Base-by-base conservation (phyloP, 2,797 vertebrate species). In the Myoxocephalus aenaeus region DNA sequence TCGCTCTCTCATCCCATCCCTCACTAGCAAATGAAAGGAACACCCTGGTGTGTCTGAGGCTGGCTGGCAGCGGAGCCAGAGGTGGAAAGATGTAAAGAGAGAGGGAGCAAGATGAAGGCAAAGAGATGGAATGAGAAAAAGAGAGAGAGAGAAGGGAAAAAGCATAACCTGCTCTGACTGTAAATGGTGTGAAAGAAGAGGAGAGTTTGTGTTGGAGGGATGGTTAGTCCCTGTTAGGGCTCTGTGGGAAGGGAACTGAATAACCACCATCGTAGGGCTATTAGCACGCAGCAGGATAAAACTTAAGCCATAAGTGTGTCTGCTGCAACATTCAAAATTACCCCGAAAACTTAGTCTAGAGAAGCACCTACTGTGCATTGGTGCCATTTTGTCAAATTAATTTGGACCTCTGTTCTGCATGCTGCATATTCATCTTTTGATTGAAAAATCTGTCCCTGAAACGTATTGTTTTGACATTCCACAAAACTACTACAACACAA, bases 21-120 rank as follows among this genome's bases (percentile, higher is more conserved):
- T 88, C 88, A 81, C 78, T 80, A 80, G 81, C 73, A 88, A 93
- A 92, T 93, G 87, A 93, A 93, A 92, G 91, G 85, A 91, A 91
- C 93, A 89, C 88, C 91, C 91, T 89, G 87, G 85, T 86, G 89
- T 78, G 87, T 92, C 82, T 87, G 83, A 81, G 89, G 70, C 74
- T 81, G 84, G 86, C 85, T 88, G 70, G 84, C 86, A 90, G 89
- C 87, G 81, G 83, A 91, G 89, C 87, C 89, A 91, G 91, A 87
- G 89, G 89, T 93, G 86, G 86, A 90, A 89, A 92, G 88, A 92
- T 90, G 86, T 92, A 90, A 90, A 51, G 89, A 67, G 72, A 62
- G 77, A 84, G 75, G 73, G 73, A 77, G 77, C 29, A 48, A 79
- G 90, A 86, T 81, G 70, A 84, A 91, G 87, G 86, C 65, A 25